Conservation (phyloP, 2,113 vertebrate genomes). For the Aleadryas rufinucha region DNA sequence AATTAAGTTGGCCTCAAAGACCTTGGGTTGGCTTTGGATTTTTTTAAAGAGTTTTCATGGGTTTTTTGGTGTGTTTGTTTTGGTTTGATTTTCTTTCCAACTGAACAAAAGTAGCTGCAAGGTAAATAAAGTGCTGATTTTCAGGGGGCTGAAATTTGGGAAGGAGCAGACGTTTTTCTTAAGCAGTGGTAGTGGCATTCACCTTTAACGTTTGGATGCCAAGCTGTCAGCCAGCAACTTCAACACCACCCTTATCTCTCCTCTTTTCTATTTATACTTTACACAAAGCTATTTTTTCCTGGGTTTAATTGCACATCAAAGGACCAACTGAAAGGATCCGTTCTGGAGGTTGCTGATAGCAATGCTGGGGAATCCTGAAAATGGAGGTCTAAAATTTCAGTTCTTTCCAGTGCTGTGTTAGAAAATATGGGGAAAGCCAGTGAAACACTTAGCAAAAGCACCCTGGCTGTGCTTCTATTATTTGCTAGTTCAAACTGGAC, state of each 20-base stretch:
- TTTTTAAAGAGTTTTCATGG: neutral
- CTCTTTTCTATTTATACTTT: constrained; percentile 36
- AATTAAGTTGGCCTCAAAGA: neutral
- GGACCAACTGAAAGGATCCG: neutral
- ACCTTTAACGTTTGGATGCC: neutral
- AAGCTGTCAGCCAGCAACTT: constrained; percentile 29
- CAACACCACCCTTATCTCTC: constrained; percentile 21
- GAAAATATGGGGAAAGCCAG: neutral
- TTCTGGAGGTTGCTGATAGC: constrained; percentile 19
- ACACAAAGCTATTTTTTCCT: constrained; percentile 24
- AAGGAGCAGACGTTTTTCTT: neutral
- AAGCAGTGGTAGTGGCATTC: neutral
- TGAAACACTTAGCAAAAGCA: neutral
- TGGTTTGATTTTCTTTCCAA: neutral
- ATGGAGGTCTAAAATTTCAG: constrained; percentile 13
- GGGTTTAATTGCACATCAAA: constrained; percentile 53
- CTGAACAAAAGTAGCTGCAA: neutral
- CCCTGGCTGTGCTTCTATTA: neutral
- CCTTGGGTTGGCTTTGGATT: neutral
- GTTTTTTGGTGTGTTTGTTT: neutral
- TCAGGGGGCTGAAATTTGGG: neutral
- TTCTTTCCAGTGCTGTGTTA: neutral
- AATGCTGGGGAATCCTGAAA: neutral
- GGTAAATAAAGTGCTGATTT: neutral
- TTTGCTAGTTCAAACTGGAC: neutral